phyloP scores from a whole-genome alignment of 1,140 invertebrate species.

The Polyergus mexicanus region DNA sequence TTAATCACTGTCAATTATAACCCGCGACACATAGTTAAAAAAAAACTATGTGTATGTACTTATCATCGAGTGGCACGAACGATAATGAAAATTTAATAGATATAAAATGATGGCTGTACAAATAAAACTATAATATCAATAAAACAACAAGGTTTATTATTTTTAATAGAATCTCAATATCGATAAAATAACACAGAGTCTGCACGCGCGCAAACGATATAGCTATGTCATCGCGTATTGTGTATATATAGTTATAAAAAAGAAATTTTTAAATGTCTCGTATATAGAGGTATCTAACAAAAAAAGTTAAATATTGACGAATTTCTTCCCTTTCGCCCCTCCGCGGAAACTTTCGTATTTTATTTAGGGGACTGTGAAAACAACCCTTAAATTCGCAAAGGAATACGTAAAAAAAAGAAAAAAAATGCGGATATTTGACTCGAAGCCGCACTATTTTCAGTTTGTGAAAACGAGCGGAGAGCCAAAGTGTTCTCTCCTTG shows the following conservation, averaged over 20 bases:
- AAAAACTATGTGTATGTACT: not conserved
- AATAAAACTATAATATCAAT: slow-evolving; percentile 18
- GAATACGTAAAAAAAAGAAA: not conserved
- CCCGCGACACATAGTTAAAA: not conserved
- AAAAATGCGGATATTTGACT: not conserved
- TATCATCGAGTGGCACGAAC: not conserved
- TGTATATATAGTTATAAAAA: not conserved
- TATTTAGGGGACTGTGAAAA: slow-evolving; percentile 3
- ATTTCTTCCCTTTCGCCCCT: not conserved
- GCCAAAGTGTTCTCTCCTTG: not conserved
- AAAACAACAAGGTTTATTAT: slow-evolving; percentile 33
- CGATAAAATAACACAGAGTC: slow-evolving; percentile 2
- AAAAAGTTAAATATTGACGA: not conserved
- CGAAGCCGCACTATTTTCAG: not conserved
- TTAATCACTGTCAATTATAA: slow-evolving; percentile 17
- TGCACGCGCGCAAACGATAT: not conserved
- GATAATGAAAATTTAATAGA: slow-evolving; percentile 44
- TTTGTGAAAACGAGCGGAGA: not conserved
- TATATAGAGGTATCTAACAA: not conserved
- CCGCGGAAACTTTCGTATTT: not conserved
- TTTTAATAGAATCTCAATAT: slow-evolving; percentile 29
- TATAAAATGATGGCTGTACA: slow-evolving; percentile 14
- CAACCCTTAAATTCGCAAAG: slow-evolving; percentile 18
- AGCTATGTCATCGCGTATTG: too few relatives aligned
- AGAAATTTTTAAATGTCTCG: not conserved